A percentile compares a stretch with the other conserved stretches of the same genome.
These are phyloP conservation scores for Mus minutoides DNA, from an alignment of 2,797 vertebrate genomes.

Conservation along the genomic window DNA sequence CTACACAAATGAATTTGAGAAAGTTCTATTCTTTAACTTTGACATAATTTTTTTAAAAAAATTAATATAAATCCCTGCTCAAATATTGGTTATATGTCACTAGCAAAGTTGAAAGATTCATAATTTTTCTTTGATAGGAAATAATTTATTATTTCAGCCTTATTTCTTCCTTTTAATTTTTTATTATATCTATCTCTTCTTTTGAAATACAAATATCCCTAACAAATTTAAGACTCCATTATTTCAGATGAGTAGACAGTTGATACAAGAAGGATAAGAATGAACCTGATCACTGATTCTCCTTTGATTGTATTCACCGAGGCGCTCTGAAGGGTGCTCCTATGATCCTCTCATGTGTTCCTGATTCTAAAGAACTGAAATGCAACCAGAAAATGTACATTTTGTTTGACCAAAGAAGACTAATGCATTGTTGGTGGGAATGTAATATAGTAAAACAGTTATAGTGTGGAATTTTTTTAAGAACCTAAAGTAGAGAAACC, in stretches of 20 bases:
- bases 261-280: not conserved
- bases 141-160: not conserved
- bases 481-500: not conserved
- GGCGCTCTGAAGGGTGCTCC: not conserved
- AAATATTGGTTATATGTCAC: not conserved
- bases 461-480: not conserved
- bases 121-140: not conserved
- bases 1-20: not conserved
- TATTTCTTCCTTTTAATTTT: not conserved
- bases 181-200: not conserved
- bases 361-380: not conserved
- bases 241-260: not conserved
- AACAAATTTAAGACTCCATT: not conserved
- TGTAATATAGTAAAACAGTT: not conserved
- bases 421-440: not conserved
- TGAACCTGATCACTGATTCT: not conserved
- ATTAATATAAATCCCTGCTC: not conserved
- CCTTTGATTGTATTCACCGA: not conserved
- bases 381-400: too few relatives aligned
- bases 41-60: not conserved
- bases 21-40: not conserved
- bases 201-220: not conserved
- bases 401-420: not conserved
- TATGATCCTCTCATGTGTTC: not conserved
- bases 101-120: not conserved